Evolutionary conservation across 92 coral and sea anemone species (phyloP), one percentile per base, ranked within the genome.

Genomic region (Blastomussa wellsi): DNA sequence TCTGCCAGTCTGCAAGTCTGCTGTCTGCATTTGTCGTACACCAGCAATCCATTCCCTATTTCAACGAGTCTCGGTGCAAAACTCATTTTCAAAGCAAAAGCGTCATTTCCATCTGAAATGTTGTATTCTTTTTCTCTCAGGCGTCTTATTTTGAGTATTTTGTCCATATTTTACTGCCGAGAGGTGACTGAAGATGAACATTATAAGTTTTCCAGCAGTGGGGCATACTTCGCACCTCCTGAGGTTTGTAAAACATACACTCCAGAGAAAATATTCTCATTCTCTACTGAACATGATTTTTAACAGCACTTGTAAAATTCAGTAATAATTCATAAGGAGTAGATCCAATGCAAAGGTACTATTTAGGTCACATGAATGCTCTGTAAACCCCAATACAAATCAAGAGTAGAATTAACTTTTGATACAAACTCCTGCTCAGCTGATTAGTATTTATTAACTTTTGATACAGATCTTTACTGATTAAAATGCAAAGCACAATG

Each of bases 111-210:
- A 5, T 62, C 32, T 62, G 44, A 62, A 62, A 11, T 29, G 17
- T 4, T 26, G 1, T 77, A 72, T 31, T 24, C 28, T 85, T 22
- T 64, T 48, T 52, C 7, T 81, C 57, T 10, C 74, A 94, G 98
- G 81, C 94, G 98, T 49, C 90, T 96, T 60, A 96, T 96, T 52
- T 74, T 96, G 88, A 96, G 96, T 84, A 86, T 96, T 65, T 88
- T 96, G 68, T 94, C 98, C 76, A 96, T 91, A 70, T 96, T 96
- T 90, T 96, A 96, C 91, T 92, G 92, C 74, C 88, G 82, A 17
- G 96, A 92, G 29, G 86, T 93, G 39, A 90, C 93, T 75, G 88
- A 70, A 55, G 91, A 91, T 72, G 95, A 96, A 20, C 44, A 78
- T 38, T 96, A 96, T 82, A 88, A 81, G 93, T 96, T 92, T 79